These are phyloP conservation scores for Panurus biarmicus DNA, from an alignment of 2,113 vertebrate genomes.

Conservation along the genomic window DNA sequence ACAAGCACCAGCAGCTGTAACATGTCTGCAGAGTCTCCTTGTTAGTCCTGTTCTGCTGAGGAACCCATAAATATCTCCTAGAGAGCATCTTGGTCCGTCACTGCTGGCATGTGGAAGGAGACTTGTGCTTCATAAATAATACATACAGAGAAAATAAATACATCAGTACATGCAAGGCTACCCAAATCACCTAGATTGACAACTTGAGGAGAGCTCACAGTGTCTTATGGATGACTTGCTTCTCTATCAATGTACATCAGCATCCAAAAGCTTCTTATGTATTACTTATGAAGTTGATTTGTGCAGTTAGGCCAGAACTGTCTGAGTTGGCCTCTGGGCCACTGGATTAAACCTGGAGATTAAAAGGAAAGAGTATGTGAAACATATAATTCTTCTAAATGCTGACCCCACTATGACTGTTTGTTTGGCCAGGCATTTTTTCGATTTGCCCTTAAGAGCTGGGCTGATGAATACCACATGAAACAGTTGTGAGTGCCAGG, in stretches of 20 bases:
- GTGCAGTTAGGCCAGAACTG: conserved; percentile 12
- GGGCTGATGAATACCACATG: background rate
- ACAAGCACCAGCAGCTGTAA: conserved; percentile 37
- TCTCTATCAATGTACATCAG: conserved; percentile 40
- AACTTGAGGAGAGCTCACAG: background rate
- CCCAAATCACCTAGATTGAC: conserved; percentile 54
- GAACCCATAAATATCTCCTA: conserved; percentile 50
- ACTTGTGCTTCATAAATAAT: conserved; percentile 64
- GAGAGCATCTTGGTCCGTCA: conserved; percentile 17
- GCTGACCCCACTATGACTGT: background rate
- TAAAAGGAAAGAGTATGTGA: background rate
- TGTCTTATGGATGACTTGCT: conserved; percentile 25
- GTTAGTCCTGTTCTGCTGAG: conserved; percentile 47
- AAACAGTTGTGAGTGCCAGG: background rate
- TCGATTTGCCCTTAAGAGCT: conserved; percentile 15
- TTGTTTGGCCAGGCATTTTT: conserved; percentile 29
- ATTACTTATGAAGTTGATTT: conserved; percentile 1
- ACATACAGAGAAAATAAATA: conserved; percentile 57
- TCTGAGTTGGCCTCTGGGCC: conserved; percentile 33
- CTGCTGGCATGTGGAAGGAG: conserved; percentile 47
- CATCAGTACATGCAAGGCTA: conserved; percentile 30
- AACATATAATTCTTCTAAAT: background rate
- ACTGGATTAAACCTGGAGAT: conserved; percentile 12
- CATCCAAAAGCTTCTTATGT: conserved; percentile 28
- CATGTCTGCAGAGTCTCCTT: background rate